Evolutionary conservation across 2,797 vertebrate genomes (phyloP).

Genomic region (Mormyrus hasselquistii): DNA sequence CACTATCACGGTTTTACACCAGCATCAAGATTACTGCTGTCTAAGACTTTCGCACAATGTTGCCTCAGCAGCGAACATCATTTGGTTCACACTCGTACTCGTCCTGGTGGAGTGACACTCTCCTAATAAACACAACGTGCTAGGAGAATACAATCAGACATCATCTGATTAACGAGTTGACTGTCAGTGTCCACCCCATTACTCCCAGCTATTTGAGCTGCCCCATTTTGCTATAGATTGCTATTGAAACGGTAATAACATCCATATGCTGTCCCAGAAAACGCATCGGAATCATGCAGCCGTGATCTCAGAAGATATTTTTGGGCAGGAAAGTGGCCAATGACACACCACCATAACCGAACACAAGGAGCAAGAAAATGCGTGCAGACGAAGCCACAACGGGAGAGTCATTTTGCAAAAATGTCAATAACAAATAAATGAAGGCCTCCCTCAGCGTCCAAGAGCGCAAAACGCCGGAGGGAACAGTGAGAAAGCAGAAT

Average conservation of each 20-base stretch:
- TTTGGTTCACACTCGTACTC: background rate
- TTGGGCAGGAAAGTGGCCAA: background rate
- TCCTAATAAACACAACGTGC: background rate
- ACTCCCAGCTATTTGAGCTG: background rate
- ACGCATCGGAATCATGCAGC: background rate
- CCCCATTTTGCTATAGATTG: background rate
- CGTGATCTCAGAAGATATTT: background rate
- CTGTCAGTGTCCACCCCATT: background rate
- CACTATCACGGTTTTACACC: background rate
- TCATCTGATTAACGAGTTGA: background rate
- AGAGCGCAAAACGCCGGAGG: background rate
- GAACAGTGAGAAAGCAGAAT: background rate
- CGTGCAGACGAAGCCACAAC: background rate
- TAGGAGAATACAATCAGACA: background rate
- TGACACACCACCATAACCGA: background rate
- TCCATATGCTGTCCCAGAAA: background rate
- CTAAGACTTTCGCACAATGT: background rate
- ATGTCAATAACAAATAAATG: slow-evolving; percentile 8
- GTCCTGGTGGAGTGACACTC: background rate
- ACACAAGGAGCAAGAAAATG: background rate
- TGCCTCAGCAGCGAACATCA: background rate
- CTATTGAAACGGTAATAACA: background rate
- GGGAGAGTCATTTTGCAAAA: slow-evolving; percentile 10
- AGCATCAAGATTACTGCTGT: background rate
- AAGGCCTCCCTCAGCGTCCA: background rate